phyloP scores from a whole-genome alignment of 2,797 vertebrate genomes.

The Spinus olivaceus region DNA sequence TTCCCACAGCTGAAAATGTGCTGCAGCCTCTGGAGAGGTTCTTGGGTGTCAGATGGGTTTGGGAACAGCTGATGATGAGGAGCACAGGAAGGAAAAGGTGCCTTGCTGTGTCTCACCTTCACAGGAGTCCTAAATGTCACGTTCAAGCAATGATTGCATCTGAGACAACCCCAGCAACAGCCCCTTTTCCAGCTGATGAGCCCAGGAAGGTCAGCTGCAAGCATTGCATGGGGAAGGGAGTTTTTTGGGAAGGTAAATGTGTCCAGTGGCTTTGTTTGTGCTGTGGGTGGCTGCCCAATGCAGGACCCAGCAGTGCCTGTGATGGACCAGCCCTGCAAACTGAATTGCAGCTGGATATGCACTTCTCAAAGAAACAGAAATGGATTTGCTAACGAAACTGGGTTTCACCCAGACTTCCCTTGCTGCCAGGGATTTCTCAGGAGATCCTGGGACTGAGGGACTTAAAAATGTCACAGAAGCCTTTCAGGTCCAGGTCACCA shows the following conservation, averaged over 20 bases:
- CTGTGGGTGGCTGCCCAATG: not conserved
- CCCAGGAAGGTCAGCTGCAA: slow-evolving; percentile 45
- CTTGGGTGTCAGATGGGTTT: not conserved
- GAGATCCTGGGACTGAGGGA: not conserved
- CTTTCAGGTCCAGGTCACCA: not conserved
- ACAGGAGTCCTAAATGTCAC: slow-evolving; percentile 36
- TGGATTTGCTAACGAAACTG: not conserved
- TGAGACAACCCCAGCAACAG: slow-evolving; percentile 36
- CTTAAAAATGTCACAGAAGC: not conserved
- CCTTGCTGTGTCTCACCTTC: slow-evolving; percentile 41
- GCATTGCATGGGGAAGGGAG: not conserved
- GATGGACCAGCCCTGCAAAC: not conserved
- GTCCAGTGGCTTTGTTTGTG: not conserved
- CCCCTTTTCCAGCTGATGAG: slow-evolving; percentile 19
- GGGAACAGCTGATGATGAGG: not conserved
- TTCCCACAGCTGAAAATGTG: slow-evolving; percentile 58
- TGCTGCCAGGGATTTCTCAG: not conserved
- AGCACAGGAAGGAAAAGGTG: not conserved
- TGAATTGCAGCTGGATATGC: not conserved
- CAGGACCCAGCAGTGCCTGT: not conserved
- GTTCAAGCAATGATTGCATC: slow-evolving; percentile 55
- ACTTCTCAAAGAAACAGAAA: not conserved
- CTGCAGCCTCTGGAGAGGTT: slow-evolving; percentile 6
- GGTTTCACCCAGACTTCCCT: not conserved
- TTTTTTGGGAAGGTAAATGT: not conserved